Conservation (phyloP, 2,888 invertebrate species). For the Cantharis rustica region DNA sequence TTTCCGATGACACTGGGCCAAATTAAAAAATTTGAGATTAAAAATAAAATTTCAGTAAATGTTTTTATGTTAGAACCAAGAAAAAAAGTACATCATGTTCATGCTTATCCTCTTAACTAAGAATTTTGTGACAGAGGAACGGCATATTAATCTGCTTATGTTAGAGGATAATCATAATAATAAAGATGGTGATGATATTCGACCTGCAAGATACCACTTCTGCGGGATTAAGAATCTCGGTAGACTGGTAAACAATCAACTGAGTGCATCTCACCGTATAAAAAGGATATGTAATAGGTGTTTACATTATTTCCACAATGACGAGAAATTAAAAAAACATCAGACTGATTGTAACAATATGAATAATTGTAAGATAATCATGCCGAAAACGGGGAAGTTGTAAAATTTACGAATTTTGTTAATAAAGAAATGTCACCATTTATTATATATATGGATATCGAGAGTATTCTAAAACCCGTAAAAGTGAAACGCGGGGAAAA, state of each 20-base stretch:
- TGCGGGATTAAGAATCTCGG: background rate
- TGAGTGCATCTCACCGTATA: background rate
- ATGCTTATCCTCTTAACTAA: background rate
- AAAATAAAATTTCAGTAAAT: background rate
- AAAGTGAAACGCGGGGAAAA: background rate
- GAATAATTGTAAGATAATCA: background rate
- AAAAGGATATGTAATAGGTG: background rate
- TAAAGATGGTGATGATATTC: background rate
- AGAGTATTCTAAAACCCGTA: too few species aligned
- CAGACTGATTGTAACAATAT: background rate
- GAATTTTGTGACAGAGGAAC: background rate
- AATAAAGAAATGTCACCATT: conserved; percentile 21
- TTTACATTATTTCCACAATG: background rate
- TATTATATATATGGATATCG: too few species aligned
- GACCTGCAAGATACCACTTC: background rate
- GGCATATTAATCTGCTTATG: background rate
- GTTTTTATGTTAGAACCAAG: background rate
- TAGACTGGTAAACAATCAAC: background rate
- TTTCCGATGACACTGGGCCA: background rate
- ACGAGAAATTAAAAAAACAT: background rate
- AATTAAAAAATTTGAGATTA: background rate
- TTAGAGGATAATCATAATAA: background rate
- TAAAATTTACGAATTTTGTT: conserved; percentile 12
- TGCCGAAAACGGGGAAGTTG: background rate
- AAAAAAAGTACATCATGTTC: background rate